These are phyloP conservation scores for Urocolius indicus DNA, from an alignment of 2,113 vertebrate species.

Conservation along the genomic window DNA sequence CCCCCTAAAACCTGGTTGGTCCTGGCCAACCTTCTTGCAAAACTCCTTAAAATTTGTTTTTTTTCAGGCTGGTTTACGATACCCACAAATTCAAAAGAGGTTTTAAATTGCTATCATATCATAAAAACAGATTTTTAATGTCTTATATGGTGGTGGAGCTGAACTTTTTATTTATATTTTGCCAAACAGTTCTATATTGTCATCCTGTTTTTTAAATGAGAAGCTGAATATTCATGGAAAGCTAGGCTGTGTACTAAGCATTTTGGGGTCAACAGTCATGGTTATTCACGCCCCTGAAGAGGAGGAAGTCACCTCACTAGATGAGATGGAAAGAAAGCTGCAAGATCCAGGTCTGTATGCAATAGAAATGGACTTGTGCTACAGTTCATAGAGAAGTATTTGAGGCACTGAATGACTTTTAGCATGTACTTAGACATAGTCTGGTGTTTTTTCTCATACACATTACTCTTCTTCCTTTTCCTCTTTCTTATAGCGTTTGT, in stretches of 20 bases:
- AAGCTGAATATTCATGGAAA: slow-evolving; percentile 85
- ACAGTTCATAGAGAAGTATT: not conserved
- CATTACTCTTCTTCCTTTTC: not conserved
- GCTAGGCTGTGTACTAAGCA: slow-evolving; percentile 80
- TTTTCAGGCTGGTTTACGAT: not conserved
- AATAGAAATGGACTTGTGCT: not conserved
- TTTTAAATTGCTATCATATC: not conserved
- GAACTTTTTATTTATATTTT: not conserved
- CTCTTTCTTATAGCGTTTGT: slow-evolving; percentile 74
- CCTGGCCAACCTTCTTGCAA: not conserved
- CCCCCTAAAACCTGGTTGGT: not conserved
- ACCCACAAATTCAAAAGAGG: not conserved
- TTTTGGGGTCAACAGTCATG: slow-evolving; percentile 84
- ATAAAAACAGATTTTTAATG: not conserved
- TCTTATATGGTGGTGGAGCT: accelerated
- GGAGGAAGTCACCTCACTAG: slow-evolving; percentile 80
- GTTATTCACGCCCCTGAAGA: slow-evolving; percentile 83
- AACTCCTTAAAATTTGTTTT: not conserved
- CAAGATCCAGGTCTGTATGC: slow-evolving; percentile 82
- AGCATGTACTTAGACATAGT: accelerated
- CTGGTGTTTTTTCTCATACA: not conserved
- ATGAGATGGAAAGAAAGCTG: slow-evolving; percentile 83
- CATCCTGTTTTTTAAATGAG: slow-evolving; percentile 84
- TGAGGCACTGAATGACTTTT: not conserved
- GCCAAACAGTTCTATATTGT: slow-evolving; percentile 78